Evolutionary conservation across 2,797 vertebrate species (phyloP), one percentile per base, ranked within the genome.

Genomic region (Acomys russatus): DNA sequence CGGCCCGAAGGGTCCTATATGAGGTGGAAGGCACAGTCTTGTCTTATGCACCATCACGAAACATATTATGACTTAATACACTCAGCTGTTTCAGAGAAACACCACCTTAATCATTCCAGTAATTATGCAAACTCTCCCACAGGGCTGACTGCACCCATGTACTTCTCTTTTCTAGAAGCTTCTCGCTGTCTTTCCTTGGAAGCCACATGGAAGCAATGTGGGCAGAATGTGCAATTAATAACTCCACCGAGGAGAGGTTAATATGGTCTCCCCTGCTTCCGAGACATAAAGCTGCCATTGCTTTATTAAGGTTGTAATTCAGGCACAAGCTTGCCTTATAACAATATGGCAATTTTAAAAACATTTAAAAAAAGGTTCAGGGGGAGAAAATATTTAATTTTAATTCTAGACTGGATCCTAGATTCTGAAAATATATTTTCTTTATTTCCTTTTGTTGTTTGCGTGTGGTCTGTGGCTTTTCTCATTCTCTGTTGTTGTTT

Each of bases 1-100:
- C 0, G 56, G 83, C 88, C 80, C 38, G 6, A 30, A 54, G 66
- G n/a, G 87, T 95, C 76, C 80, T 90, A 11, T 71, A 87, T 93
- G 92, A 95, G 93, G 64, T 80, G 70, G 1, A 38, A 54, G 90
- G 88, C 20, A 63, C 51, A 86, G 44, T 77, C 77, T n/a, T 86
- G 3, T 93, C 78, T 94, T 93, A 92, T 95, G 97, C 87, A 0
- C 92, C 74, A 78, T 97, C 97, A 97, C 2, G 0, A 95, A 97
- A 97, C 63, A 30, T 92, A 96, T 97, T 96, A 96, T 86, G 94
- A 82, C 80, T 97, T 78, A 74, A 64, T 44, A 80, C 94, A 56
- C 84, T 94, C 88, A 74, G n/a, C 89, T 97, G 18, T 11, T 92
- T 93, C 71, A 70, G 71, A 44, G 82, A 63, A 96, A 91, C 44